phyloP scores from a whole-genome alignment of 2,888 invertebrate species.

The Lepidocyrtoides sp. region DNA sequence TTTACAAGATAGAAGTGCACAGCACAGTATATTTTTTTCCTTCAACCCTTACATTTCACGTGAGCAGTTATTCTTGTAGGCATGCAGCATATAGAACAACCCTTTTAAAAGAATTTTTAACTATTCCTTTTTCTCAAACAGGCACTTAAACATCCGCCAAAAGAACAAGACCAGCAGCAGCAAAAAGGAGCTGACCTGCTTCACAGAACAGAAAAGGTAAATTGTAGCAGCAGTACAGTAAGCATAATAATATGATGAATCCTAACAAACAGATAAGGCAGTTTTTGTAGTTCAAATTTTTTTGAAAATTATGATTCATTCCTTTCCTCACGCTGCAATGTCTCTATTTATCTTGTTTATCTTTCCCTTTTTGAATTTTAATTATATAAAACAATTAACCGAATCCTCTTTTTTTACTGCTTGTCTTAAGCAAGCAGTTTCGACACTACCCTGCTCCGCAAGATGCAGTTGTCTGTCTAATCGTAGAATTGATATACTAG shows the following conservation, averaged over 20 bases:
- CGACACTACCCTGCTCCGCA: not conserved
- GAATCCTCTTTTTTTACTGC: not conserved
- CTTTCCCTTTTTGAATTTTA: not conserved
- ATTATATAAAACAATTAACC: slow-evolving; percentile 39
- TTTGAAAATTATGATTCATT: not conserved
- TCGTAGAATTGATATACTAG: not conserved
- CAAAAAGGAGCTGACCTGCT: slow-evolving; percentile 6
- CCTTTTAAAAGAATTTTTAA: not conserved
- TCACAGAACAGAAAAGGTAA: slow-evolving; percentile 5
- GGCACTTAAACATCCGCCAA: slow-evolving; percentile 3
- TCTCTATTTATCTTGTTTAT: slow-evolving; percentile 2
- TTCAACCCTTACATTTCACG: too few species aligned
- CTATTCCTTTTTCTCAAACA: not conserved
- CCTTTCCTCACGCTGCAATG: not conserved
- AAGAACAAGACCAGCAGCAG: not conserved
- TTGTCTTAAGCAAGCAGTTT: not conserved
- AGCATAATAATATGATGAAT: too few species aligned
- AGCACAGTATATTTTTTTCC: too few species aligned
- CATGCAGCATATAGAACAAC: not conserved
- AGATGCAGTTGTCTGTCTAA: not conserved
- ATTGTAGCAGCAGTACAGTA: not conserved
- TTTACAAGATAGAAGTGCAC: too few species aligned
- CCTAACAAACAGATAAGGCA: too few species aligned
- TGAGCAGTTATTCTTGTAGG: too few species aligned
- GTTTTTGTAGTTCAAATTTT: not conserved